Conservation (phyloP, 2,888 invertebrate species). For the Bellardia pandia region DNA sequence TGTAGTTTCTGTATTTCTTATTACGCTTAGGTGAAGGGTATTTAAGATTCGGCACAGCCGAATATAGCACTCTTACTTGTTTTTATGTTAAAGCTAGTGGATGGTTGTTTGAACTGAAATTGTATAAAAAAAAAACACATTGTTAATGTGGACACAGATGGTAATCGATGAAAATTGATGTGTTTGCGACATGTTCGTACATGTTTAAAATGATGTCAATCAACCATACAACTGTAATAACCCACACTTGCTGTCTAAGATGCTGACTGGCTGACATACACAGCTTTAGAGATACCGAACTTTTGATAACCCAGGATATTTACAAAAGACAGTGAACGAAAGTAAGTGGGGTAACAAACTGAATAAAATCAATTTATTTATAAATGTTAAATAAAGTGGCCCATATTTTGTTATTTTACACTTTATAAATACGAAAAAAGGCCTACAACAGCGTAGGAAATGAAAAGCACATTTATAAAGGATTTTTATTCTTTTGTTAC, state of each 20-base stretch:
- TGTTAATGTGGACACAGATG: slow-evolving; percentile 70
- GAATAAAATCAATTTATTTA: slow-evolving; percentile 60
- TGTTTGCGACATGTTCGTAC: slow-evolving; percentile 81
- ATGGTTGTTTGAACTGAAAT: not conserved
- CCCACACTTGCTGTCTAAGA: not conserved
- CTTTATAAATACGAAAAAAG: slow-evolving; percentile 42
- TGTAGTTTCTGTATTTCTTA: no score
- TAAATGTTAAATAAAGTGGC: slow-evolving; percentile 32
- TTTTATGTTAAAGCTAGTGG: no score
- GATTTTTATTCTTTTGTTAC: slow-evolving; percentile 28
- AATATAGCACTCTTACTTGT: no score
- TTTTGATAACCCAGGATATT: slow-evolving; percentile 24
- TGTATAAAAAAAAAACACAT: not conserved
- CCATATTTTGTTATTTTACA: slow-evolving; percentile 51
- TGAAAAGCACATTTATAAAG: slow-evolving; percentile 55
- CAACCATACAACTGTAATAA: slow-evolving; percentile 51
- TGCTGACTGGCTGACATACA: not conserved
- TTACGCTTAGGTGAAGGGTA: no score
- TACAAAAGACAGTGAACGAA: not conserved
- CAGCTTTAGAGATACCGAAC: not conserved
- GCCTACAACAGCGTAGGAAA: not conserved
- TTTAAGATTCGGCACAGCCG: no score
- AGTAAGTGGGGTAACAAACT: not conserved
- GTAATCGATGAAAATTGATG: slow-evolving; percentile 80
- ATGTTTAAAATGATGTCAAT: slow-evolving; percentile 70